Percentiles rank a stretch among this genome's conserved stretches.
These are phyloP conservation scores for Phataginus tetradactyla DNA, from an alignment of 2,797 vertebrate genomes.

Conservation along the genomic window DNA sequence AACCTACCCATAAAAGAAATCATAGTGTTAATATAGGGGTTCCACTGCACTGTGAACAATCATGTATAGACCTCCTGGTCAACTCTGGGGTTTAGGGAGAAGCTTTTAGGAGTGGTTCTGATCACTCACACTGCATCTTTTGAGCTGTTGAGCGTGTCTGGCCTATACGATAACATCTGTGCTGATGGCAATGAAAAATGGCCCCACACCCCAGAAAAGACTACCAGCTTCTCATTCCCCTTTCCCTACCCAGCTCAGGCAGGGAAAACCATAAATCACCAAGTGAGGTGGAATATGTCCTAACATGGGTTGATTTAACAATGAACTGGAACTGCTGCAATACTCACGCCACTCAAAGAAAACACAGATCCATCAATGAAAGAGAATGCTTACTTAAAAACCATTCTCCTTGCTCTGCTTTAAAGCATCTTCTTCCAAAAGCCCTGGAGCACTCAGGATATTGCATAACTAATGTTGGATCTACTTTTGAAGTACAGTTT, in stretches of 20 bases:
- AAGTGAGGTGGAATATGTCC: not conserved
- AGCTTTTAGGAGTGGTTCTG: not conserved
- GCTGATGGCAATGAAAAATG: not conserved
- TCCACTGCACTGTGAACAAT: not conserved
- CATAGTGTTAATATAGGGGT: not conserved
- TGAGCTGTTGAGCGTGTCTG: not conserved
- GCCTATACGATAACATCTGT: not conserved
- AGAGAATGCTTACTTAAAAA: conserved; percentile 57
- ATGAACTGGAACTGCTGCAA: not conserved
- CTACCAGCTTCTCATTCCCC: not conserved
- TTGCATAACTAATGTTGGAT: conserved; percentile 4
- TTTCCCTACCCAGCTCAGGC: not conserved
- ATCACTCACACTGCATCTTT: not conserved
- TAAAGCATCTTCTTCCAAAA: conserved; percentile 47
- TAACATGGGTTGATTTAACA: not conserved
- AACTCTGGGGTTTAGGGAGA: not conserved
- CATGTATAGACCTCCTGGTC: rapidly evolving
- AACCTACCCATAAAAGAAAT: not conserved
- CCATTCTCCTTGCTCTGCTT: not conserved
- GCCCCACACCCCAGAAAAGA: not conserved
- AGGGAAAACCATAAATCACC: not conserved
- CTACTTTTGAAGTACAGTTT: conserved; percentile 34
- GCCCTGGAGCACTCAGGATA: conserved; percentile 26
- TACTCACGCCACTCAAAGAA: not conserved
- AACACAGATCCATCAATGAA: not conserved